These are phyloP conservation scores for Macrobrachium rosenbergii DNA, from an alignment of 1,140 invertebrate genomes.

Conservation along the genomic window DNA sequence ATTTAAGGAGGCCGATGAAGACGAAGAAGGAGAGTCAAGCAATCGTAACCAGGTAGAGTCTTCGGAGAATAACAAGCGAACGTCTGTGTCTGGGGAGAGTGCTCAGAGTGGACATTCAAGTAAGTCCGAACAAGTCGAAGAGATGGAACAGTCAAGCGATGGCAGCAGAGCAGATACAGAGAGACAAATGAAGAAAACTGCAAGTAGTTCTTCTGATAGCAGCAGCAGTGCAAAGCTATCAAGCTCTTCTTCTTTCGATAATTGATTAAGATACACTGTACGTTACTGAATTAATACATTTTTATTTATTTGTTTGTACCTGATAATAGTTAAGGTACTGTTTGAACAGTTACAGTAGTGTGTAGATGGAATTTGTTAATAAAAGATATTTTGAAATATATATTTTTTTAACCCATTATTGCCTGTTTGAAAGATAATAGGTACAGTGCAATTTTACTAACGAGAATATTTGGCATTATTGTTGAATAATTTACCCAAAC, in stretches of 20 bases:
- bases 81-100: slow-evolving; percentile 41
- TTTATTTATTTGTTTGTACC: no score
- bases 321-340: no score
- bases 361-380: no score
- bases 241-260: slow-evolving; percentile 56
- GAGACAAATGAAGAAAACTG: slow-evolving; percentile 47
- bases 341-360: no score
- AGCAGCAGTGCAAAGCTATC: slow-evolving; percentile 55
- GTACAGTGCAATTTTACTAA: no score
- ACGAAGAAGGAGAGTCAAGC: slow-evolving; percentile 24
- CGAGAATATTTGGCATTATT: no score
- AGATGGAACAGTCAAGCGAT: slow-evolving; percentile 58
- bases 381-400: no score
- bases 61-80: slow-evolving; percentile 23
- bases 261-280: slow-evolving; percentile 18
- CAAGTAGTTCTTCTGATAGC: slow-evolving; percentile 52
- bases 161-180: slow-evolving; percentile 43
- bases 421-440: no score
- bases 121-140: slow-evolving; percentile 42
- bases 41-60: slow-evolving; percentile 9
- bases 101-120: slow-evolving; percentile 33
- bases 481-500: no score
- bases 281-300: no score
- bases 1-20: slow-evolving; percentile 46
- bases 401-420: no score